These are phyloP conservation scores for Caenorhabditis sp. DNA, from an alignment of 2,888 invertebrate genomes.

Conservation along the genomic window DNA sequence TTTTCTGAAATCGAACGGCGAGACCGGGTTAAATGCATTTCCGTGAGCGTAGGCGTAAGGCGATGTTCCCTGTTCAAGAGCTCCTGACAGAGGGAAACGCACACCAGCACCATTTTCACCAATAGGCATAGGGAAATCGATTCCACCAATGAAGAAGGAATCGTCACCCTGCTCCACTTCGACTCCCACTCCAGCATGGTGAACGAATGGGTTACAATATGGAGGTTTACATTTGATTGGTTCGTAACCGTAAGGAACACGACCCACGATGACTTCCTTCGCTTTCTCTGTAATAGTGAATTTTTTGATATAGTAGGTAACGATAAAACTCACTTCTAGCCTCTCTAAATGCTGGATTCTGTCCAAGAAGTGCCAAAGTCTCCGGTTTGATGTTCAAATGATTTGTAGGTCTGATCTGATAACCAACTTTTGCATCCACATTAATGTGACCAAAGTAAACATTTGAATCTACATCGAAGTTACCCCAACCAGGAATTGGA, in stretches of 20 bases:
- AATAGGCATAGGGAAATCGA: constrained; percentile 66
- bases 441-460: constrained; percentile 60
- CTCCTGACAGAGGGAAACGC: constrained; percentile 64
- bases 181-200: constrained; percentile 61
- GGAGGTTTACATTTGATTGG: constrained; percentile 68
- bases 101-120: constrained; percentile 64
- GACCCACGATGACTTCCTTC: constrained; percentile 60
- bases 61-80: constrained; percentile 63
- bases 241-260: constrained; percentile 66
- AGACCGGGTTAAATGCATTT: constrained; percentile 62
- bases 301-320: not conserved
- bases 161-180: constrained; percentile 67
- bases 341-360: constrained; percentile 63
- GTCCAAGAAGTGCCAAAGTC: constrained; percentile 57
- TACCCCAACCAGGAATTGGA: constrained; percentile 68
- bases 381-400: constrained; percentile 63
- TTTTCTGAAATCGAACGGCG: constrained; percentile 57
- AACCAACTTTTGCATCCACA: constrained; percentile 57
- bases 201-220: constrained; percentile 69
- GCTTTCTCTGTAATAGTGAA: constrained; percentile 54
- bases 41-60: constrained; percentile 66
- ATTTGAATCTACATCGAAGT: constrained; percentile 64
- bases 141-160: constrained; percentile 61
- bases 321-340: constrained; percentile 60
- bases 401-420: constrained; percentile 62